Evolutionary conservation across 1,140 invertebrate genomes (phyloP).

Genomic region (Chrysoperla carnea): DNA sequence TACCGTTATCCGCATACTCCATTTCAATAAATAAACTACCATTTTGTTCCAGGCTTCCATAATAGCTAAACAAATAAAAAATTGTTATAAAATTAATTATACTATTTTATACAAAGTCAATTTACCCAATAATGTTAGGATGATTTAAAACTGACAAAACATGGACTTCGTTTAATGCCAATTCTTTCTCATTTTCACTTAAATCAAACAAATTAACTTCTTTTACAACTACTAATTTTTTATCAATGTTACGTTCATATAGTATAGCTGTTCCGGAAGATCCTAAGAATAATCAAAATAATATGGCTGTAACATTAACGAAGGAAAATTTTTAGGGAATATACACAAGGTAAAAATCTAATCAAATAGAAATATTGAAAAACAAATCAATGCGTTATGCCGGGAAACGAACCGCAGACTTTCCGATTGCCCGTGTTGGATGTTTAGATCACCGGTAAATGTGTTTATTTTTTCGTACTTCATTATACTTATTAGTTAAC

Average conservation of each 20-base stretch:
- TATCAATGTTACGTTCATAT: slow-evolving; percentile 44
- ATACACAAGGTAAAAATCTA: not conserved
- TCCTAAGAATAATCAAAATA: slow-evolving; percentile 22
- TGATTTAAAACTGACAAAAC: slow-evolving; percentile 54
- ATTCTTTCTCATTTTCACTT: slow-evolving; percentile 40
- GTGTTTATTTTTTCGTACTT: no score
- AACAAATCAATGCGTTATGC: not conserved
- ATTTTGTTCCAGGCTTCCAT: slow-evolving; percentile 57
- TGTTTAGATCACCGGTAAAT: no score
- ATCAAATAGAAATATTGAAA: not conserved
- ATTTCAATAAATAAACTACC: slow-evolving; percentile 61
- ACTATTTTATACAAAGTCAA: not conserved
- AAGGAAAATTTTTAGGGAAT: not conserved
- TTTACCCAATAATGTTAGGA: slow-evolving; percentile 45
- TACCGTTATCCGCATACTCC: slow-evolving; percentile 66
- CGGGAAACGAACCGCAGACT: no score
- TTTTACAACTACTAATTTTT: slow-evolving; percentile 52
- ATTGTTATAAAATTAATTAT: not conserved
- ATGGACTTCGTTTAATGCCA: slow-evolving; percentile 60
- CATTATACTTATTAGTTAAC: no score
- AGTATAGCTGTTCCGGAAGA: slow-evolving; percentile 59
- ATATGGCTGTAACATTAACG: not conserved
- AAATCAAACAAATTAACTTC: slow-evolving; percentile 59
- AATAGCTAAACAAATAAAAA: slow-evolving; percentile 31
- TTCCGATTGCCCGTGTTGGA: no score